Percentiles rank a stretch among this genome's conserved stretches.
phyloP scores from a whole-genome alignment of 2,797 vertebrate species.

The Sebastes hubbsi region DNA sequence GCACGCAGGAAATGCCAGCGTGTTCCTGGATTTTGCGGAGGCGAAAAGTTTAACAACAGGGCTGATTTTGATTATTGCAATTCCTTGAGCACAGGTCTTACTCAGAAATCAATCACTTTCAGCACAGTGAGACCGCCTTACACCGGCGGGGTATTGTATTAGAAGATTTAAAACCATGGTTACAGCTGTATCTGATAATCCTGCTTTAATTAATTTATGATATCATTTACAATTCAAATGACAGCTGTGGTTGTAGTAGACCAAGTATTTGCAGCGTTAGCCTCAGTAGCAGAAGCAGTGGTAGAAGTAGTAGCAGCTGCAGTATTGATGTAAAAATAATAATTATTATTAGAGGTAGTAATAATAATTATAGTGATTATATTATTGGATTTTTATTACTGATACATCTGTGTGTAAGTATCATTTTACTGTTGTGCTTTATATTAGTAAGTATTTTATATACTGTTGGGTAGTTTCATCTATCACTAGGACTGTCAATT shows the following conservation, averaged over 20 bases:
- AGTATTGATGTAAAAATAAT: background rate
- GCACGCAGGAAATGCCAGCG: conserved; percentile 5
- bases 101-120: conserved; percentile 22
- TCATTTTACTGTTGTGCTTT: background rate
- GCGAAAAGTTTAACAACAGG: conserved; percentile 16
- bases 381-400: background rate
- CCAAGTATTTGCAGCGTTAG: background rate
- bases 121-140: background rate
- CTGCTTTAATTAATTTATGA: conserved; percentile 12
- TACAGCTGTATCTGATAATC: background rate
- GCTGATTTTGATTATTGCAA: conserved; percentile 15
- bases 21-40: background rate
- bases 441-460: background rate
- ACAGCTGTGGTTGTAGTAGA: background rate
- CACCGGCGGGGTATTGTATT: background rate
- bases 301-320: background rate
- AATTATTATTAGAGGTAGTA: background rate
- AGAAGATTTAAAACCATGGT: conserved; percentile 16
- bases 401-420: background rate
- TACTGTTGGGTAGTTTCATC: background rate
- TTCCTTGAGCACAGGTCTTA: conserved; percentile 1
- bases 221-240: conserved; percentile 8
- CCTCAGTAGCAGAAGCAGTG: background rate
- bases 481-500: background rate
- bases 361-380: background rate